Base-by-base conservation (phyloP, 2,797 vertebrate species). In the Bradypus variegatus region DNA sequence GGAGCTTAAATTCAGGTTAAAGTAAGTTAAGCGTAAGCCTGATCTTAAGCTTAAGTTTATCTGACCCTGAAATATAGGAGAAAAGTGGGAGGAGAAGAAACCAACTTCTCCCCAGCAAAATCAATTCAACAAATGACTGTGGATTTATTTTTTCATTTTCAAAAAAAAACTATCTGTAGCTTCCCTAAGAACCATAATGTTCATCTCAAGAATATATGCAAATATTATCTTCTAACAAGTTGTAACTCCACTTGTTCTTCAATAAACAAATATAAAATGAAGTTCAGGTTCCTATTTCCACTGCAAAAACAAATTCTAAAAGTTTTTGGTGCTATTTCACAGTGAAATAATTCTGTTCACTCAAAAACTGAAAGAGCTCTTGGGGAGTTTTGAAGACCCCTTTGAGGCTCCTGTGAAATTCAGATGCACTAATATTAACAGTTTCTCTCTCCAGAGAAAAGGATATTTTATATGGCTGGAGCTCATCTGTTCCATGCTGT, bases 311-410 rank as follows among this genome's bases (percentile, higher is more conserved):
- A 79, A 83, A 87, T 25, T 4, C 15, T 8, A 75, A 75, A 83
- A 75, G 23, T n/a, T 18, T 60, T 1, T 48, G 53, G 1, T 41
- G 6, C 15, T 73, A 33, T 25, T 82, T 81, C 58, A 83, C 58
- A 94, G 79, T 78, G 25, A 83, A 0, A 45, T 5, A 96, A 94
- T 67, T 92, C 90, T 73, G 88, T 58, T 94, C 91, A 92, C 94
- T 91, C 73, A 96, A 89, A 96, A 96, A 95, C 91, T 96, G 93
- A 96, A 94, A 76, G 86, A 92, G 94, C 90, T 94, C 67, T 36
- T 36, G 76, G 33, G 81, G 83, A 36, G 91, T 38, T 95, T 36
- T n/a, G 38, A 80, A 92, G 67, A 31, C 23, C 95, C 65, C 94
- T 78, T 90, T 27, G 78, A 92, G 67, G 33, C 25, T 95, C 65